phyloP scores from a whole-genome alignment of 2,113 vertebrate genomes.

The Charadrius vociferus region DNA sequence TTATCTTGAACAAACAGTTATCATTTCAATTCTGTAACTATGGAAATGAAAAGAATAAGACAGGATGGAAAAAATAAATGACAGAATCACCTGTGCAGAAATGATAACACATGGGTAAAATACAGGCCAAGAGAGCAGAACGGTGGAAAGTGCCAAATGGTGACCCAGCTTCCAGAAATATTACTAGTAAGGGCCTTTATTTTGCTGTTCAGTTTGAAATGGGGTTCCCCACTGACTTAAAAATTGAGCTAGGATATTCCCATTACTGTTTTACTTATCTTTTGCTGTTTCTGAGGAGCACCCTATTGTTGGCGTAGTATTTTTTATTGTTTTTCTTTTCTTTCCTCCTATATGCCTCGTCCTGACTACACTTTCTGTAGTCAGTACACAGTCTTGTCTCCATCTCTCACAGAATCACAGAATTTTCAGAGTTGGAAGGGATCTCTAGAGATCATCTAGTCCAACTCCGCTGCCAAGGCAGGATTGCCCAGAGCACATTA shows the following conservation, averaged over 20 bases:
- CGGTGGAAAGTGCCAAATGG: not conserved
- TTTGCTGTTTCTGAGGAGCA: not conserved
- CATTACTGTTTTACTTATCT: not conserved
- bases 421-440: too few species aligned
- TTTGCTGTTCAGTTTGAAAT: not conserved
- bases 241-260: not conserved
- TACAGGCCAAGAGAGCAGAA: not conserved
- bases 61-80: constrained; percentile 16
- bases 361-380: not conserved
- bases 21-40: constrained; percentile 3
- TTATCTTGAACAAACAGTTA: constrained; percentile 25
- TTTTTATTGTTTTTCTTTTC: not conserved
- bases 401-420: too few species aligned
- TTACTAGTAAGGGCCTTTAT: not conserved
- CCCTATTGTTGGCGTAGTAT: not conserved
- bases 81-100: constrained; percentile 15
- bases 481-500: too few species aligned
- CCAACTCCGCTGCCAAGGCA: too few species aligned
- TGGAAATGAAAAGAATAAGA: constrained; percentile 27
- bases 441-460: too few species aligned
- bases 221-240: not conserved
- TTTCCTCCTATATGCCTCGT: not conserved
- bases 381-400: not conserved
- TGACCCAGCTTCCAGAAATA: constrained; percentile 7
- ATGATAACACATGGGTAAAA: constrained; percentile 37